A percentile compares a stretch with the other conserved stretches of the same genome.
Evolutionary conservation across 2,797 vertebrate genomes (phyloP).

Genomic region (Alca torda): DNA sequence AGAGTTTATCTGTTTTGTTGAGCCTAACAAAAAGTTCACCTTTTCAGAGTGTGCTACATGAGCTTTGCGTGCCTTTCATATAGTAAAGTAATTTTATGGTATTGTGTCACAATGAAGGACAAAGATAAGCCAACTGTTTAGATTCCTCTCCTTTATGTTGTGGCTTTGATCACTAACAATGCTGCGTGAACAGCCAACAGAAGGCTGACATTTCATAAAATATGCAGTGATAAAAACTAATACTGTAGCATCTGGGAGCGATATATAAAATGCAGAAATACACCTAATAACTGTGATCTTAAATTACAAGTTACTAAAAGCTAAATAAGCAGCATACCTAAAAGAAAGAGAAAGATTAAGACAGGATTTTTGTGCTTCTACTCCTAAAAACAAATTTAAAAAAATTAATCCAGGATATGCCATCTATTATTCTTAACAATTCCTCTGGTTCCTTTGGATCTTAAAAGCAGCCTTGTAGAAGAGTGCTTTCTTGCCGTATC

Average conservation of each 20-base stretch:
- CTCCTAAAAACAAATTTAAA: conserved; percentile 53
- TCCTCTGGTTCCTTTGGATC: conserved; percentile 22
- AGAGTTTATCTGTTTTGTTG: conserved; percentile 39
- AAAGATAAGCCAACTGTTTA: conserved; percentile 84
- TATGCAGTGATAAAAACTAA: conserved; percentile 89
- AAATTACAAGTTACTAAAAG: conserved; percentile 84
- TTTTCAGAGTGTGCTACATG: conserved; percentile 27
- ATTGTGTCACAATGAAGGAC: conserved; percentile 81
- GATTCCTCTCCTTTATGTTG: conserved; percentile 83
- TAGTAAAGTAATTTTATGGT: conserved; percentile 75
- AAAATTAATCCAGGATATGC: conserved; percentile 63
- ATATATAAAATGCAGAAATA: conserved; percentile 87
- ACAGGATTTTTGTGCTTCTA: conserved; percentile 44
- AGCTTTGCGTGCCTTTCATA: conserved; percentile 66
- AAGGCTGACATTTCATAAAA: conserved; percentile 90
- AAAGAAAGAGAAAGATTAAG: conserved; percentile 55
- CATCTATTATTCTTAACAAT: conserved; percentile 53
- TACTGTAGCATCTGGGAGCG: conserved; percentile 85
- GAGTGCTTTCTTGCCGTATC: not conserved
- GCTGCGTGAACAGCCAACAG: conserved; percentile 84
- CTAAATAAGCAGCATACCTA: conserved; percentile 78
- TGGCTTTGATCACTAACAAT: conserved; percentile 88
- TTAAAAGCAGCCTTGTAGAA: conserved; percentile 64
- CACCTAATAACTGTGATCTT: conserved; percentile 86
- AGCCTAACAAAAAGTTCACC: conserved; percentile 52